Evolutionary conservation across 1,140 invertebrate species (phyloP).

Genomic region (Whitmania pigra): DNA sequence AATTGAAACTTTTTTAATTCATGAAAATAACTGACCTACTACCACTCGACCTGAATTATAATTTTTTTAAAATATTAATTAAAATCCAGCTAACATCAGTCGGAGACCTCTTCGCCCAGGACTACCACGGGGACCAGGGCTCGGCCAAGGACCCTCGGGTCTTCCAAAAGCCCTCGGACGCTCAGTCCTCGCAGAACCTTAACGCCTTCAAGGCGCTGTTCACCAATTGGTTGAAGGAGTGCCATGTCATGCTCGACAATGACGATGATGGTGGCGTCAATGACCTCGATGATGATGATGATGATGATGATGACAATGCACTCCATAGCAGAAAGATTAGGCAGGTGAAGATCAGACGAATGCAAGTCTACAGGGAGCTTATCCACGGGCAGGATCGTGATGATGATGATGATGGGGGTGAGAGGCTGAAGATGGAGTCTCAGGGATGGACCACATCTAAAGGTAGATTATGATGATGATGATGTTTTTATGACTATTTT

Average conservation of each 20-base stretch:
- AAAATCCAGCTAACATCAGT: background rate
- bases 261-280: background rate
- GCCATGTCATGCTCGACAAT: background rate
- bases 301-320: background rate
- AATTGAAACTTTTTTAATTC: background rate
- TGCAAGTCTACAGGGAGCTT: background rate
- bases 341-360: background rate
- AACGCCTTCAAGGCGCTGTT: background rate
- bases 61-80: background rate
- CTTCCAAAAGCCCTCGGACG: background rate
- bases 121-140: background rate
- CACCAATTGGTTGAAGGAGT: background rate
- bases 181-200: background rate
- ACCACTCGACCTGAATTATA: background rate
- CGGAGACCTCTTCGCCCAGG: background rate
- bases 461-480: too few species aligned
- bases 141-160: background rate
- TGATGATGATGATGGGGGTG: background rate
- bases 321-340: background rate
- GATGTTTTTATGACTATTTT: too few species aligned
- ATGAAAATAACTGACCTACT: background rate
- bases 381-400: background rate
- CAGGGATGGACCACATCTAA: too few species aligned
- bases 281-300: background rate
- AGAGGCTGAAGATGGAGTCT: background rate